Evolutionary conservation across 2,113 vertebrate genomes (phyloP).

Genomic region (Mungos mungo): DNA sequence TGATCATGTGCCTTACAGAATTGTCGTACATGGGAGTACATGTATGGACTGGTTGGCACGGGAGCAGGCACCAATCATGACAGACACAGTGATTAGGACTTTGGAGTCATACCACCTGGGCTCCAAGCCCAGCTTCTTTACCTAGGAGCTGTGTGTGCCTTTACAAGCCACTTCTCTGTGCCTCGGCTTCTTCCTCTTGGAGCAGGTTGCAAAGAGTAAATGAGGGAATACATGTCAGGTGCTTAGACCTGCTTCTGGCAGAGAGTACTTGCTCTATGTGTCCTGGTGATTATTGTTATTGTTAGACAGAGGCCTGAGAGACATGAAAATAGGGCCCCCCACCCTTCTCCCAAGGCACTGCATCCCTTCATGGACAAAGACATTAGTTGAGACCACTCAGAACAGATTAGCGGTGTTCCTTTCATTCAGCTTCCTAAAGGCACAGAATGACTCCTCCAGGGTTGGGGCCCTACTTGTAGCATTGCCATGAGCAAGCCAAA

Average conservation of each 20-base stretch:
- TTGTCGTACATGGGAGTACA: neutral
- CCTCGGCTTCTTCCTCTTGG: constrained; percentile 7
- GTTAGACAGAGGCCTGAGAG: neutral
- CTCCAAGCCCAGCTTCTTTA: neutral
- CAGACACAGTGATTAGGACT: neutral
- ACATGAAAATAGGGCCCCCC: neutral
- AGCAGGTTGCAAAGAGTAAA: constrained; percentile 8
- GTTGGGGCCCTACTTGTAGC: neutral
- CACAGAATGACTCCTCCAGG: neutral
- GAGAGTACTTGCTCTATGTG: neutral
- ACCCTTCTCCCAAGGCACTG: neutral
- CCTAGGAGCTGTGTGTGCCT: neutral
- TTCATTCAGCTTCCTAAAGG: constrained; percentile 40
- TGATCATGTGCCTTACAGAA: neutral
- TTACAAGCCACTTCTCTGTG: constrained; percentile 12
- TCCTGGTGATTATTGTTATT: neutral
- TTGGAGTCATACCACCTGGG: neutral
- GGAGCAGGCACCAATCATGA: neutral
- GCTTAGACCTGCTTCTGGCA: neutral
- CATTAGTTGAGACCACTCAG: constrained; percentile 8
- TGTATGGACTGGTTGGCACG: neutral
- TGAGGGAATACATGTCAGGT: neutral
- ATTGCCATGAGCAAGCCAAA: constrained; percentile 12
- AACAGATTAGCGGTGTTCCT: constrained; percentile 14
- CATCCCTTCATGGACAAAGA: constrained; percentile 39